Evolutionary conservation across 2,888 invertebrate species (phyloP), one percentile per base, ranked within the genome.

Genomic region (Bibio marci): DNA sequence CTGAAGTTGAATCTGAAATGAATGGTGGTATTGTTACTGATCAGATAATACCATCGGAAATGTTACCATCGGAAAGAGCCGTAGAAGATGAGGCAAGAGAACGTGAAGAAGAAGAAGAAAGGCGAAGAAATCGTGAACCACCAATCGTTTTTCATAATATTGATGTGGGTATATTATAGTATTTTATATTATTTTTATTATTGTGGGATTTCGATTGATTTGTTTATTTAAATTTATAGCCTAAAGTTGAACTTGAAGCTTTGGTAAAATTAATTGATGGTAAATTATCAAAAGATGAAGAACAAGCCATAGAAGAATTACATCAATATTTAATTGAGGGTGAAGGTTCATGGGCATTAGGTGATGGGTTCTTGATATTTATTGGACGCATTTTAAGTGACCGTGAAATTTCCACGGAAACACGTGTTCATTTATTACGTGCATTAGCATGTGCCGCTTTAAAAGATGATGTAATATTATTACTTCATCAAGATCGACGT

Each of bases 301-400:
- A 71, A 53, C 49, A 54, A 33, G 80, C 78, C 48, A 63, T 88
- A 55, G 78, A 79, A 50, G 90, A 91, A 64, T 64, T 91, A 49
- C 76, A 80, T 55, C 85, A 86, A 60, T 91, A 90, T 63, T 73
- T 90, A 58, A 67, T 88, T 48, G 81, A 80, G 48, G 82, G 85
- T 49, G 88, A 90, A 56, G 91, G 90, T 41, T 85, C 86, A 52
- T 91, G 91, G 91, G 86, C 87, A 41, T 68, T 91, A 17, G 83
- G 88, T 10, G 90, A 90, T 52, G 80, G 81, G 49, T 91, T 90
- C 61, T 70, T 88, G 33, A 67, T 71, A 40, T 85, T 88, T 56
- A 71, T 90, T 42, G 82, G 76, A 40, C 69, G 77, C 40, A 59
- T 80, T 33, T 58, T 80, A 26, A 67, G 72, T 40, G 80, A 77